phyloP scores from a whole-genome alignment of 2,797 vertebrate genomes.

The Phataginus tetradactyla region DNA sequence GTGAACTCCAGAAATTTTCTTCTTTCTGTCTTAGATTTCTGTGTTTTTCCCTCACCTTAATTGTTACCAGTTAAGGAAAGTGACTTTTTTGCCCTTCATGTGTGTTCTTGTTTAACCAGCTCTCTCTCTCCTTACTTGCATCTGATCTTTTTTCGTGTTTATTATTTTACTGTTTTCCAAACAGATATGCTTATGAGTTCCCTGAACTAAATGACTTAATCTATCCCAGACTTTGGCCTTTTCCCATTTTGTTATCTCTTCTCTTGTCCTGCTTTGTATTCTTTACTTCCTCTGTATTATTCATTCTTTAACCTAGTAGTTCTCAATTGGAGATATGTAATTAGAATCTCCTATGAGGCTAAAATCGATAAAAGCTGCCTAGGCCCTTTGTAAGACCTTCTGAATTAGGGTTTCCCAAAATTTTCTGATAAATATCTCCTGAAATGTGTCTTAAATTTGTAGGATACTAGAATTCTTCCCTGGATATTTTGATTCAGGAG shows the following conservation, averaged over 20 bases:
- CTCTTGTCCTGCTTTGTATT: not conserved
- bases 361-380: not conserved
- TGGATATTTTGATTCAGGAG: constrained; percentile 42
- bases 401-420: not conserved
- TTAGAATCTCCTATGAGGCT: not conserved
- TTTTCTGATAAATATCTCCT: not conserved
- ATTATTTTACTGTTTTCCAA: not conserved
- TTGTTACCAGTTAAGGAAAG: not conserved
- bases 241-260: not conserved
- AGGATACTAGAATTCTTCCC: not conserved
- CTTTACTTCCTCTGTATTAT: not conserved
- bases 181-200: not conserved
- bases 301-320: not conserved
- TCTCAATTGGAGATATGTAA: not conserved
- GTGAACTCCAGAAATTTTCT: not conserved
- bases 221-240: not conserved
- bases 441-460: constrained; percentile 19
- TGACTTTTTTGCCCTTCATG: not conserved
- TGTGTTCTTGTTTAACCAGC: not conserved
- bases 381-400: not conserved
- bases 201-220: constrained; percentile 16
- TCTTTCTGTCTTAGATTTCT: not conserved
- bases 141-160: not conserved
- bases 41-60: not conserved
- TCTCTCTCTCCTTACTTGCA: not conserved